A percentile compares a stretch with the other conserved stretches of the same genome.
These are phyloP conservation scores for Rhimphoctona megacephalus DNA, from an alignment of 2,888 invertebrate genomes.

Conservation along the genomic window DNA sequence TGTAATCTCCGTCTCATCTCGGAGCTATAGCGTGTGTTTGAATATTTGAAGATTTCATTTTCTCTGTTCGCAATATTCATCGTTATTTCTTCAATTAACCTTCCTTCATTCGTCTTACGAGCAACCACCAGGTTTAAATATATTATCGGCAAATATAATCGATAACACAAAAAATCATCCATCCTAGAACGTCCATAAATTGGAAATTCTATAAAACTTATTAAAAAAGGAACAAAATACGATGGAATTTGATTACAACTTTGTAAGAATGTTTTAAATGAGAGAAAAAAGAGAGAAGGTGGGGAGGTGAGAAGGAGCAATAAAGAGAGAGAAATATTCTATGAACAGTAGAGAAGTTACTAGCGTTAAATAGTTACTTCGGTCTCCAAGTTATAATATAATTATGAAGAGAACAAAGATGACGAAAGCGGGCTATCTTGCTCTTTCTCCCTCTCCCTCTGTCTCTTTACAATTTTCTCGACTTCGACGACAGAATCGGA, in stretches of 20 bases:
- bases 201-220: conserved; percentile 6
- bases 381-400: conserved; percentile 33
- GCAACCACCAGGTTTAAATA: neutral
- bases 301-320: neutral
- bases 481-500: conserved; percentile 29
- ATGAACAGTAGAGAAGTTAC: conserved; percentile 21
- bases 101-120: neutral
- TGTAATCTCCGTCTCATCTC: neutral
- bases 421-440: conserved; percentile 12
- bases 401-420: conserved; percentile 51
- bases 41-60: neutral
- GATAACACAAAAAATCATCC: neutral
- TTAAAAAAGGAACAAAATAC: neutral
- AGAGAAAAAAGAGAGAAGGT: neutral
- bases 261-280: conserved; percentile 27
- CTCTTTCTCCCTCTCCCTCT: conserved; percentile 11
- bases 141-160: neutral
- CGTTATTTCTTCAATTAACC: neutral
- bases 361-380: neutral
- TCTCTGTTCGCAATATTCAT: too few species aligned
- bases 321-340: neutral
- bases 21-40: neutral
- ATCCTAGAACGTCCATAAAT: neutral
- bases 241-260: conserved; percentile 23
- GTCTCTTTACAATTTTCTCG: conserved; percentile 28